These are phyloP conservation scores for Latrodectus elegans DNA, from an alignment of 2,888 invertebrate genomes.

Conservation along the genomic window DNA sequence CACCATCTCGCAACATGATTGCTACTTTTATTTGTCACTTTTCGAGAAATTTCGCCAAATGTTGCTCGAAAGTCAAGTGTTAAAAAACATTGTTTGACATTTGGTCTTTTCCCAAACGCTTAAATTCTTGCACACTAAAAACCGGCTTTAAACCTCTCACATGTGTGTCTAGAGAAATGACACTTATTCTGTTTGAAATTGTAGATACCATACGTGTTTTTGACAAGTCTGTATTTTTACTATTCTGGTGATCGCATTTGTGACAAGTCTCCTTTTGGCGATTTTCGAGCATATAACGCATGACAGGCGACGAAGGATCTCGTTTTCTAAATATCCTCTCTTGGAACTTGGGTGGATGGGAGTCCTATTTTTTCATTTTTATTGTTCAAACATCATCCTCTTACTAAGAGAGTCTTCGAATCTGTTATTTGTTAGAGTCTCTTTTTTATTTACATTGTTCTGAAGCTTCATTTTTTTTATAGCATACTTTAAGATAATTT, in stretches of 20 bases:
- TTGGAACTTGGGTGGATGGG: neutral
- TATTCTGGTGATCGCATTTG: neutral
- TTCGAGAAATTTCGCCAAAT: no score
- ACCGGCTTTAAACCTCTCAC: neutral
- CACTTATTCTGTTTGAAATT: conserved; percentile 53
- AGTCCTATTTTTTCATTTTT: no score
- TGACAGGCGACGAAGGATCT: conserved; percentile 19
- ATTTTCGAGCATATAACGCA: conserved; percentile 38
- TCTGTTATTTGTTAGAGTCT: no score
- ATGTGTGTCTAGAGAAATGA: conserved; percentile 9
- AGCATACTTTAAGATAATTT: no score
- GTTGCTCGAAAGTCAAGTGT: no score
- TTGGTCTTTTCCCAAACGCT: neutral
- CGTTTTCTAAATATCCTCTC: conserved; percentile 7
- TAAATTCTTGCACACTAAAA: neutral
- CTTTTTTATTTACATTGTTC: no score
- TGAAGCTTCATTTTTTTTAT: no score
- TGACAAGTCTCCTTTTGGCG: conserved; percentile 17
- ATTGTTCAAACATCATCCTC: no score
- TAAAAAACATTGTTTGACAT: no score
- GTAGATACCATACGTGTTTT: conserved; percentile 31
- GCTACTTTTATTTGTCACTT: no score
- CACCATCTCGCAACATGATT: no score
- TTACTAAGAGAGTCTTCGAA: no score
- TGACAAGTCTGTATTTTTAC: conserved; percentile 8